A percentile compares a stretch with the other conserved stretches of the same genome.
phyloP scores from a whole-genome alignment of 2,797 vertebrate species.

The Hapalemur alaotrensis region DNA sequence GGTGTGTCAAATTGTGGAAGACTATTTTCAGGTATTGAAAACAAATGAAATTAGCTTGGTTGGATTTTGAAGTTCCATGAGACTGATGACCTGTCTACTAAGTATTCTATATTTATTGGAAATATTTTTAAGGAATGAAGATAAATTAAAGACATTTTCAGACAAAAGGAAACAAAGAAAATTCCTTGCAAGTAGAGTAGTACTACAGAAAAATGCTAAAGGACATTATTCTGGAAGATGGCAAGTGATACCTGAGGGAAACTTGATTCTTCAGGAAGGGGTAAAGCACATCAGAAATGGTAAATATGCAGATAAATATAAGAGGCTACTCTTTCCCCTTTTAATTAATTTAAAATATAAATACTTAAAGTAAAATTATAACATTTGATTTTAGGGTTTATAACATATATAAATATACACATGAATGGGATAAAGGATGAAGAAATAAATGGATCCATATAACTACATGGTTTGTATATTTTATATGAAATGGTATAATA shows the following conservation, averaged over 20 bases:
- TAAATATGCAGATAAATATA: neutral
- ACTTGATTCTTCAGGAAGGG: neutral
- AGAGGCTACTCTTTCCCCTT: neutral
- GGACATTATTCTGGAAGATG: neutral
- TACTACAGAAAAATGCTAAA: neutral
- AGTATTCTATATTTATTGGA: neutral
- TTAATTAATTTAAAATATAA: neutral
- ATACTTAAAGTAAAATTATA: neutral
- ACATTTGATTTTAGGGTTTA: neutral
- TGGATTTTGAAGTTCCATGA: neutral
- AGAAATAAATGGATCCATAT: neutral
- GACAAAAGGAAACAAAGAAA: neutral
- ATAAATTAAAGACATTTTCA: neutral
- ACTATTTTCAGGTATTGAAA: neutral
- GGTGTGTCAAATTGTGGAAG: neutral
- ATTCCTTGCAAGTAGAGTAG: neutral
- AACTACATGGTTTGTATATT: neutral
- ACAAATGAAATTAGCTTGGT: neutral
- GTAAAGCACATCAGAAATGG: neutral
- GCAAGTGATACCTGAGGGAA: neutral
- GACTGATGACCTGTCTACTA: neutral
- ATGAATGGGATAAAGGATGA: neutral
- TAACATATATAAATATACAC: neutral
- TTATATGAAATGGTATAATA: neutral
- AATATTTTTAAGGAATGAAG: neutral